These are phyloP conservation scores for Ivindomyrus marchei DNA, from an alignment of 2,113 vertebrate species.

Conservation along the genomic window DNA sequence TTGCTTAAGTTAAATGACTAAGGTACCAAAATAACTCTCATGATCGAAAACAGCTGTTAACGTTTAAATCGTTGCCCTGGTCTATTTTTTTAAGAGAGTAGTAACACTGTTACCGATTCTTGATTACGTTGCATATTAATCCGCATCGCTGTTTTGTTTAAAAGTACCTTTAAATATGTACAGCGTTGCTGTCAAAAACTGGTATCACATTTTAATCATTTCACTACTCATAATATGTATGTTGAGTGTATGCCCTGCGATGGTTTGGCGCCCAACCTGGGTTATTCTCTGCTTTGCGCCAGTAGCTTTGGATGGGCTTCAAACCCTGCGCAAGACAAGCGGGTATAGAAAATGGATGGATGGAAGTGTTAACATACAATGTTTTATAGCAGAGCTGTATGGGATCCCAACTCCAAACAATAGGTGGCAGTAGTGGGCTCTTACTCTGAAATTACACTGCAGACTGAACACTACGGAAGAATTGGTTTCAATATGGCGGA, in stretches of 20 bases:
- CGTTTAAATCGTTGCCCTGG: neutral
- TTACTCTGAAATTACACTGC: neutral
- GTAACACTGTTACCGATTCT: neutral
- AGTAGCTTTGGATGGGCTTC: neutral
- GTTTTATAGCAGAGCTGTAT: neutral
- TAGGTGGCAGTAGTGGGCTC: neutral
- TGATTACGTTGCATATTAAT: neutral
- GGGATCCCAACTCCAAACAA: neutral
- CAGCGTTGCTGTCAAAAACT: neutral
- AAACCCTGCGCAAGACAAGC: neutral
- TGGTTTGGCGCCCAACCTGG: neutral
- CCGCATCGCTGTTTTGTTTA: neutral
- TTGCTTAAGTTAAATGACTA: neutral
- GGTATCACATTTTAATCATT: neutral
- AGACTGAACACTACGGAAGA: neutral
- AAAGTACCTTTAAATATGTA: neutral
- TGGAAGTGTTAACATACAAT: neutral
- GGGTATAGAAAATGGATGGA: neutral
- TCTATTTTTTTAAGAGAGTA: neutral
- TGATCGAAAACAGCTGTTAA: neutral
- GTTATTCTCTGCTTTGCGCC: neutral
- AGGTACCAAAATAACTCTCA: neutral
- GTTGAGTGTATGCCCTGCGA: neutral
- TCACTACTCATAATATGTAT: neutral
- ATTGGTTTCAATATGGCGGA: conserved; percentile 49